phyloP scores from a whole-genome alignment of 2,797 vertebrate species.

The Chelon auratus region DNA sequence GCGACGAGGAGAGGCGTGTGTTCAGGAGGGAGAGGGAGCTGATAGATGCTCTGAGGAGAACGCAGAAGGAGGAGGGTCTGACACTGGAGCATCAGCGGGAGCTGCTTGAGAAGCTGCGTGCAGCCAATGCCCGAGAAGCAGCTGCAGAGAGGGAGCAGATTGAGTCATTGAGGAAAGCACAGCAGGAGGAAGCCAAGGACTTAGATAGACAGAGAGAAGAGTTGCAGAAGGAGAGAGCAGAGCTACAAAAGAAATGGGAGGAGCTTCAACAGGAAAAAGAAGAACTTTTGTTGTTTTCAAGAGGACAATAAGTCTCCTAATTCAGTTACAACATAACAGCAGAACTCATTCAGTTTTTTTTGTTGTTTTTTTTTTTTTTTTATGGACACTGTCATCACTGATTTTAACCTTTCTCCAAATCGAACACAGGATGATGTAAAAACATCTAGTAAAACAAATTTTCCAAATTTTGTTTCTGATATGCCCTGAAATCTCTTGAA shows the following conservation, averaged over 20 bases:
- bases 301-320: conserved; percentile 16
- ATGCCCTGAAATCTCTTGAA: not conserved
- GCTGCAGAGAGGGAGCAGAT: conserved; percentile 75
- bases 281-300: conserved; percentile 37
- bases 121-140: conserved; percentile 69
- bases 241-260: conserved; percentile 69
- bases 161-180: conserved; percentile 73
- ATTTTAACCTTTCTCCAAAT: not conserved
- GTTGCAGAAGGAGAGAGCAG: conserved; percentile 63
- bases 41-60: conserved; percentile 79
- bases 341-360: too few species aligned
- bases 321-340: not conserved
- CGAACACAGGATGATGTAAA: not conserved
- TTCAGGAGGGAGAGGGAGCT: conserved; percentile 78
- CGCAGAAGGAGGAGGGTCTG: conserved; percentile 79
- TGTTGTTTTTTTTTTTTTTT: too few species aligned
- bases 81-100: conserved; percentile 82
- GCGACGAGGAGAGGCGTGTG: conserved; percentile 56
- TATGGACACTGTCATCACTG: not conserved
- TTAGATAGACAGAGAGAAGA: conserved; percentile 74
- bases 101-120: conserved; percentile 74
- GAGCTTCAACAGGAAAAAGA: conserved; percentile 69
- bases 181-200: conserved; percentile 76
- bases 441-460: conserved; percentile 9
- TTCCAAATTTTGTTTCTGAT: not conserved